Conservation (phyloP, 53 echinoderm and acorn worm genomes). For the Patiria pectinifera region DNA sequence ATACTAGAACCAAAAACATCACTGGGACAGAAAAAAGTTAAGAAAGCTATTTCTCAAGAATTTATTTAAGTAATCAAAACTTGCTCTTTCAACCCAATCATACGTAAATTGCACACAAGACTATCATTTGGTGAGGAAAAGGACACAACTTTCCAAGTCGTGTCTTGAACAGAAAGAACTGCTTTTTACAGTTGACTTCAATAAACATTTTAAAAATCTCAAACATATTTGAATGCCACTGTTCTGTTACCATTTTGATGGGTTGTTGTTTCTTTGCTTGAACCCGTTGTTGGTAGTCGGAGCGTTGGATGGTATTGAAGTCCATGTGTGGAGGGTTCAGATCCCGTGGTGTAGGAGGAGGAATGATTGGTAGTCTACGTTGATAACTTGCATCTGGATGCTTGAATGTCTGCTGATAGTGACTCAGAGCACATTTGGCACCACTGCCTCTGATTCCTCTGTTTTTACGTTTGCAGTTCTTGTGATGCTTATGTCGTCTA, state of each 20-base stretch:
- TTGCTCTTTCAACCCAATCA: neutral
- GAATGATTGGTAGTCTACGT: constrained; percentile 78
- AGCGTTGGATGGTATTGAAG: constrained; percentile 84
- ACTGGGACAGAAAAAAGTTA: too few species aligned
- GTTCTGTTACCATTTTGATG: constrained; percentile 70
- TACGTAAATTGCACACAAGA: too few species aligned
- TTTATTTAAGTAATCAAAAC: neutral
- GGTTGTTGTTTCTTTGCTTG: constrained; percentile 67
- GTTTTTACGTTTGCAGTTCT: constrained; percentile 76
- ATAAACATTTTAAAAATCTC: too few species aligned
- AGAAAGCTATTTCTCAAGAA: neutral
- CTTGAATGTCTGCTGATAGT: constrained; percentile 84
- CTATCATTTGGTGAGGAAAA: too few species aligned
- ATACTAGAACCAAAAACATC: too few species aligned
- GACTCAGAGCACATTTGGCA: constrained; percentile 74
- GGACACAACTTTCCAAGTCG: too few species aligned
- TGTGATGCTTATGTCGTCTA: constrained; percentile 84
- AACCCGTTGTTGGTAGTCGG: constrained; percentile 73
- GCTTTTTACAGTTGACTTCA: too few species aligned
- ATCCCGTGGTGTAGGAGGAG: constrained; percentile 91
- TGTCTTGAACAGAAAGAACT: too few species aligned
- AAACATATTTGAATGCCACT: too few species aligned
- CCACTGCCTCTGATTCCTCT: constrained; percentile 27
- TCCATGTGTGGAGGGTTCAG: constrained; percentile 90
- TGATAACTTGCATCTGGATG: constrained; percentile 54